Percentiles rank a stretch among this genome's conserved stretches.
Conservation (phyloP, 2,888 invertebrate genomes). For the Drosophila mayaguana region DNA sequence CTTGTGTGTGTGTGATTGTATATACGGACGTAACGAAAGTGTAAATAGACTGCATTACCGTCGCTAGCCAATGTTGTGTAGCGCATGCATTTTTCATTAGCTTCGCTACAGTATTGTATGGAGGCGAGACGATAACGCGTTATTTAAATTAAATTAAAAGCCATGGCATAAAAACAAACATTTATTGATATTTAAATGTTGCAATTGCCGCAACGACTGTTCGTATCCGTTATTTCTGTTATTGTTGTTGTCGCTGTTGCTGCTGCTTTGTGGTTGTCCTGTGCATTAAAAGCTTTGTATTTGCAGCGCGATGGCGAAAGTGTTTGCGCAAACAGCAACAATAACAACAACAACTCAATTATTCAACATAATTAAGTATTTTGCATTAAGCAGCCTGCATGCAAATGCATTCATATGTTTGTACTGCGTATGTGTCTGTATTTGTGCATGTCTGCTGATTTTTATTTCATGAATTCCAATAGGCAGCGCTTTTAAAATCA, state of each 20-base stretch:
- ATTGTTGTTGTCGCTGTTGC: conserved; percentile 23
- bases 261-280: conserved; percentile 59
- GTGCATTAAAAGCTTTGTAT: conserved; percentile 78
- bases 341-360: conserved; percentile 75
- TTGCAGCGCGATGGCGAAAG: conserved; percentile 59
- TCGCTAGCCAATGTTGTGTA: conserved; percentile 56
- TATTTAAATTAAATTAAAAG: conserved; percentile 78
- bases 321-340: conserved; percentile 65
- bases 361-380: conserved; percentile 83
- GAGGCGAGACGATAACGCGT: conserved; percentile 34
- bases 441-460: conserved; percentile 58
- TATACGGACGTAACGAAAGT: conserved; percentile 61
- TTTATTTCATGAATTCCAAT: conserved; percentile 71
- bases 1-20: conserved; percentile 17
- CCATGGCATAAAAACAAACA: conserved; percentile 68
- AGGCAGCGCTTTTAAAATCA: conserved; percentile 74
- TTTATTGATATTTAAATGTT: conserved; percentile 77
- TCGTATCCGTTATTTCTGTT: conserved; percentile 26
- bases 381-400: conserved; percentile 71
- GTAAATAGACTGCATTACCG: conserved; percentile 52
- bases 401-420: conserved; percentile 43
- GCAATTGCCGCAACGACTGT: conserved; percentile 30
- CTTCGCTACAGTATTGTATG: conserved; percentile 1
- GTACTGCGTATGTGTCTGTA: conserved; percentile 13
- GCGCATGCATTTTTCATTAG: conserved; percentile 53